Conservation (phyloP, 2,113 vertebrate species). For the Microcebus griseorufus region DNA sequence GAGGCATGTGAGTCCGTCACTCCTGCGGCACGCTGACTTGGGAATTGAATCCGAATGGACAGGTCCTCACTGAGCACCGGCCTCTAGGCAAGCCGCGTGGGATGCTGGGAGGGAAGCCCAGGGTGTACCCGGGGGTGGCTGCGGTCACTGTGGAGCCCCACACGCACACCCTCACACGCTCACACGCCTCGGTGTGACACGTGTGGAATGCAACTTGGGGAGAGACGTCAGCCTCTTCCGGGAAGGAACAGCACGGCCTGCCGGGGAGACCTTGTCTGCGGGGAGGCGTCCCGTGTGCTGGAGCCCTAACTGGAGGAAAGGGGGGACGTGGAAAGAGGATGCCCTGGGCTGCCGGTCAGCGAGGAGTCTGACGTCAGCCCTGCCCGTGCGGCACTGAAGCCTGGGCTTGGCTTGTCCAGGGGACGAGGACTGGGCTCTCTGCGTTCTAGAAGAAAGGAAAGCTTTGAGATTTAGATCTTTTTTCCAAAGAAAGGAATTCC, state of each 20-base stretch:
- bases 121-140: fast-evolving
- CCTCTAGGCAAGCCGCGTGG: not conserved
- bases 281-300: not conserved
- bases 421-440: fast-evolving
- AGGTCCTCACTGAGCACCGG: fast-evolving
- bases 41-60: not conserved
- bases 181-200: not conserved
- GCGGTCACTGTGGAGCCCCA: fast-evolving
- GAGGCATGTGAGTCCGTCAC: fast-evolving
- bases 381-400: fast-evolving
- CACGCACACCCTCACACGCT: fast-evolving
- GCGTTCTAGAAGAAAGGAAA: not conserved
- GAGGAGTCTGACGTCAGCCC: not conserved
- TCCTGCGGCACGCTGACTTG: too few species aligned
- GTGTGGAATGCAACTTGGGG: fast-evolving
- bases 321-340: fast-evolving
- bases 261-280: not conserved
- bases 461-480: not conserved
- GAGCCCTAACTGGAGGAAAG: not conserved
- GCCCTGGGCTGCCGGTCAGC: fast-evolving
- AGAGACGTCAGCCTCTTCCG: fast-evolving
- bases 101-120: not conserved
- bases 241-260: fast-evolving
- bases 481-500: not conserved
- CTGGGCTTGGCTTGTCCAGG: not conserved